Conservation (phyloP, 92 coral and sea anemone species). For the Montipora capitata region DNA sequence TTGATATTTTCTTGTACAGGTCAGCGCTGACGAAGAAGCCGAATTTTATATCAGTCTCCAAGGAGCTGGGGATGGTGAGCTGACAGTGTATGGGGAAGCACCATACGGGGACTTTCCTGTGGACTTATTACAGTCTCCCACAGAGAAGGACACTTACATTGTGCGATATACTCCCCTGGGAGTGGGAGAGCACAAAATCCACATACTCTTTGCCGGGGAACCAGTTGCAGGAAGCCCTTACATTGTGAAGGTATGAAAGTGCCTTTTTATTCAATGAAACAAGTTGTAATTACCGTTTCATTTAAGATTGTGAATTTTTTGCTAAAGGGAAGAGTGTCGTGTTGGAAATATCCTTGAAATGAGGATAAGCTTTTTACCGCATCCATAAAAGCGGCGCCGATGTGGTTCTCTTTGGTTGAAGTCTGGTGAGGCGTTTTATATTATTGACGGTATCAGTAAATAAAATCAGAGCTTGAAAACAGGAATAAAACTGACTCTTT, state of each 20-base stretch:
- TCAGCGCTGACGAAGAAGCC: constrained; percentile 65
- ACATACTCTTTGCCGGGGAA: constrained; percentile 84
- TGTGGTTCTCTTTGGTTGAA: too few relatives aligned
- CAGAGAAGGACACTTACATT: constrained; percentile 87
- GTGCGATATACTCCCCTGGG: constrained; percentile 90
- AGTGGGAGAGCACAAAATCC: constrained; percentile 93
- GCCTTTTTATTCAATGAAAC: too few relatives aligned
- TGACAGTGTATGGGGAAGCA: constrained; percentile 93
- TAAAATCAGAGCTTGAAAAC: too few relatives aligned
- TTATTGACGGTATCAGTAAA: too few relatives aligned
- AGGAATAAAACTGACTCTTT: too few relatives aligned
- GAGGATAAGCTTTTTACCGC: neutral
- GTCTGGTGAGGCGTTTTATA: too few relatives aligned
- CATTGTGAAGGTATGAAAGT: constrained; percentile 79
- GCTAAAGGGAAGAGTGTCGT: neutral
- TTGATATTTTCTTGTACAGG: constrained; percentile 3
- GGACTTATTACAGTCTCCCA: constrained; percentile 79
- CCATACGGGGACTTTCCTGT: constrained; percentile 95
- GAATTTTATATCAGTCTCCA: constrained; percentile 92
- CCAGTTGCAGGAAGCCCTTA: constrained; percentile 95
- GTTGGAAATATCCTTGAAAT: too few relatives aligned
- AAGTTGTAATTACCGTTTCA: too few relatives aligned
- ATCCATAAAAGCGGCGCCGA: too few relatives aligned
- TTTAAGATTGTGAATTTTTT: neutral
- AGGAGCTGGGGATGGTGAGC: constrained; percentile 91